phyloP scores from a whole-genome alignment of 1,140 invertebrate genomes.

The Protaetia brevitarsis region DNA sequence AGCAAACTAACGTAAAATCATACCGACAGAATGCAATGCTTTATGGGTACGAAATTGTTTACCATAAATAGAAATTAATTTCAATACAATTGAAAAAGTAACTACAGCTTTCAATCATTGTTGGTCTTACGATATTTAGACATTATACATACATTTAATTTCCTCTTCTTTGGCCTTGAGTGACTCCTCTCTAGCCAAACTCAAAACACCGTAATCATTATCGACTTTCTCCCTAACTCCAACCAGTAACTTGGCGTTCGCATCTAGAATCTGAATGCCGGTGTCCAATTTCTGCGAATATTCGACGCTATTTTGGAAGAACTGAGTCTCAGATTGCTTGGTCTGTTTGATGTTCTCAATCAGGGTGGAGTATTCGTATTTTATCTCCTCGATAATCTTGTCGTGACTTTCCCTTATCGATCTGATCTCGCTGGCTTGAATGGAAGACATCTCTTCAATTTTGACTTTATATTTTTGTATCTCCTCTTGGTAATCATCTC shows the following conservation, averaged over 20 bases:
- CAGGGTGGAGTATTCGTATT: constrained; percentile 45
- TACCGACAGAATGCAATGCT: no score
- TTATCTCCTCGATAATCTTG: constrained; percentile 45
- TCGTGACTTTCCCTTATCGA: constrained; percentile 47
- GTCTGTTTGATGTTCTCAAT: constrained; percentile 50
- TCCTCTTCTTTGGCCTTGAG: constrained; percentile 45
- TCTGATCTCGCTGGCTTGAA: constrained; percentile 49
- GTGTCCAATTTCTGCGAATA: constrained; percentile 49
- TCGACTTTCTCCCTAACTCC: constrained; percentile 42
- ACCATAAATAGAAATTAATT: no score
- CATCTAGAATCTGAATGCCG: constrained; percentile 47
- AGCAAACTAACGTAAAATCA: no score
- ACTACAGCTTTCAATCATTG: no score
- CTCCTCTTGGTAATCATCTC: constrained; percentile 42
- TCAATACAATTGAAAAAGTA: no score
- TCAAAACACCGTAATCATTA: constrained; percentile 45
- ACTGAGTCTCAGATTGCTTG: constrained; percentile 46
- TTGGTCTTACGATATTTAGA: no score
- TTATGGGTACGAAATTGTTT: no score
- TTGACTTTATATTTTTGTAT: constrained; percentile 47
- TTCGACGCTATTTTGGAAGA: constrained; percentile 46
- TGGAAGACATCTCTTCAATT: constrained; percentile 43
- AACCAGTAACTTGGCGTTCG: constrained; percentile 42
- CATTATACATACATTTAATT: constrained; percentile 41
- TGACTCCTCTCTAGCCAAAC: constrained; percentile 46